Evolutionary conservation across 2,113 vertebrate species (phyloP).

Genomic region (Tragelaphus strepsiceros): DNA sequence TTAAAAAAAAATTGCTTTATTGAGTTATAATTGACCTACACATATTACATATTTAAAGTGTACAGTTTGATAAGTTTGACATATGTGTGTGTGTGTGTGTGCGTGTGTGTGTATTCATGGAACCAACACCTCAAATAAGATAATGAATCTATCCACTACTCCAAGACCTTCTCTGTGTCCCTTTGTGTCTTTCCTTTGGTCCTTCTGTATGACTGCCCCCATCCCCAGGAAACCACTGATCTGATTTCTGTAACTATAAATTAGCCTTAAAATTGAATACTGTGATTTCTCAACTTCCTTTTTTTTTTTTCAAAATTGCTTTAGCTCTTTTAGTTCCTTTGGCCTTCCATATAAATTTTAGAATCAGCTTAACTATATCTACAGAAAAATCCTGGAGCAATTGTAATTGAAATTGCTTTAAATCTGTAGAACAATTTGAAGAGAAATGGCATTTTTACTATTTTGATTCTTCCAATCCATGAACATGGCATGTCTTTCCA

Average conservation of each 20-base stretch:
- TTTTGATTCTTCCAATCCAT: conserved; percentile 10
- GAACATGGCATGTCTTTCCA: neutral
- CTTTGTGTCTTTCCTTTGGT: neutral
- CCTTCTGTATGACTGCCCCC: neutral
- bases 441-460: neutral
- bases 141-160: neutral
- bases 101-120: neutral
- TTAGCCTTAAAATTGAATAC: neutral
- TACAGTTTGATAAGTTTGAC: neutral
- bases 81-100: neutral
- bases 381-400: neutral
- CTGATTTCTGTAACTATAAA: neutral
- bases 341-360: neutral
- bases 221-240: neutral
- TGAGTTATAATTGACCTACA: neutral
- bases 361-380: neutral
- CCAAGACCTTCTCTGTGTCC: neutral
- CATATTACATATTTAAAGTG: conserved; percentile 18
- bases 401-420: neutral
- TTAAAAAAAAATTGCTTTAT: neutral
- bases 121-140: neutral
- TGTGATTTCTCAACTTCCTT: neutral
- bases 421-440: neutral
- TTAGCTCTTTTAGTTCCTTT: conserved; percentile 3
- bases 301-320: neutral